Evolutionary conservation across 2,888 invertebrate genomes (phyloP).

Genomic region (Cephus pulcher): DNA sequence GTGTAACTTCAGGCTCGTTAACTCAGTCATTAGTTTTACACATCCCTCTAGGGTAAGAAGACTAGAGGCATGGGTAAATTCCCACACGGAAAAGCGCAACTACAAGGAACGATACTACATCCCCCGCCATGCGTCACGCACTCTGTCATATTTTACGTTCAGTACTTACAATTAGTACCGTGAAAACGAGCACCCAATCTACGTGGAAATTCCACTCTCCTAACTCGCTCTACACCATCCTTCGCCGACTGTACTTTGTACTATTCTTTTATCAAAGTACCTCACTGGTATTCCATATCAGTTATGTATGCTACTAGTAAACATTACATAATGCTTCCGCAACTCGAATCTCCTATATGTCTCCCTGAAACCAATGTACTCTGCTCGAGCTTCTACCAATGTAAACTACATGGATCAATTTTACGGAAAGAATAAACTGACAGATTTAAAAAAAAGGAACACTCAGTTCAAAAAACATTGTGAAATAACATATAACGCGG

Average conservation of each 20-base stretch:
- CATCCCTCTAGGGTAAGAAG: slow-evolving; percentile 15
- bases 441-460: not conserved
- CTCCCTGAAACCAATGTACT: not conserved
- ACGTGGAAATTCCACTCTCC: not conserved
- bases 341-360: not conserved
- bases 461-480: not conserved
- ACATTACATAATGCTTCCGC: not conserved
- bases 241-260: not conserved
- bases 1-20: slow-evolving; percentile 36
- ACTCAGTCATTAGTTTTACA: slow-evolving; percentile 38
- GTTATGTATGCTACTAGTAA: not conserved
- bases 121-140: not conserved
- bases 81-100: not conserved
- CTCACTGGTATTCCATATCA: not conserved
- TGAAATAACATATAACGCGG: not conserved
- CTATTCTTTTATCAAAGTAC: not conserved
- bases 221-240: not conserved
- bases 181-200: not conserved
- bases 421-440: not conserved
- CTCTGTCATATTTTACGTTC: slow-evolving; percentile 16
- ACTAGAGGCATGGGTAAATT: not conserved
- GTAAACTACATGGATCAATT: not conserved
- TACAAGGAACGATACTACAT: not conserved
- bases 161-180: not conserved
- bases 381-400: not conserved